phyloP scores from a whole-genome alignment of 1,140 invertebrate genomes.

The Galleria mellonella region DNA sequence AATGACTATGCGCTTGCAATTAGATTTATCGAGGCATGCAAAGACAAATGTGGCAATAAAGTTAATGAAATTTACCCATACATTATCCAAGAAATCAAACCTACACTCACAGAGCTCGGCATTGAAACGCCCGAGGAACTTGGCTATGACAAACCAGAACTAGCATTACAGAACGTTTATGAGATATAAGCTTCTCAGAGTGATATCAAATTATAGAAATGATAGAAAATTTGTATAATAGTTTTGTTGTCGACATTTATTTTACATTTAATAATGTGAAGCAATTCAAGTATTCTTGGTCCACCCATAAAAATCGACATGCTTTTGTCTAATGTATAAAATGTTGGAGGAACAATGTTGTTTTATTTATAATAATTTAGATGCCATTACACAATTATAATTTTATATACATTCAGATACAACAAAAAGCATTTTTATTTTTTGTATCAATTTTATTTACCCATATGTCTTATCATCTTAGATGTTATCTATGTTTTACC shows the following conservation, averaged over 20 bases:
- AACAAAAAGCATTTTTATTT: no score
- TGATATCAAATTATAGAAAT: constrained; percentile 36
- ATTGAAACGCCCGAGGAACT: constrained; percentile 96
- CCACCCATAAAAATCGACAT: constrained; percentile 32
- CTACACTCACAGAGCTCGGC: constrained; percentile 94
- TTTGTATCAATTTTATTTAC: no score
- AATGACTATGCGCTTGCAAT: constrained; percentile 96
- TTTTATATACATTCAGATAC: no score
- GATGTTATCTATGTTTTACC: no score
- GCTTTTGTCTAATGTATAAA: constrained; percentile 52
- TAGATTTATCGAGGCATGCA: constrained; percentile 93
- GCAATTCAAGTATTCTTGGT: constrained; percentile 30
- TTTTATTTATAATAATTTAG: constrained; percentile 41
- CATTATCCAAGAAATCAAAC: constrained; percentile 93
- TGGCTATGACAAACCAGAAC: constrained; percentile 97
- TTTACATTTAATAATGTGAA: constrained; percentile 43
- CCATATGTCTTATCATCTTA: no score
- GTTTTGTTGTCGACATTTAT: constrained; percentile 55
- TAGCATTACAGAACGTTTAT: constrained; percentile 85
- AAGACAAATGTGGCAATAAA: constrained; percentile 90
- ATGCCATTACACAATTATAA: no score
- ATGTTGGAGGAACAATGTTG: constrained; percentile 29
- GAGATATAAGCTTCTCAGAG: constrained; percentile 66
- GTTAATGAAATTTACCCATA: constrained; percentile 92
- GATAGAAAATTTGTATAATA: constrained; percentile 66